These are phyloP conservation scores for Cyclophora punctaria DNA, from an alignment of 2,888 invertebrate genomes.

Conservation along the genomic window DNA sequence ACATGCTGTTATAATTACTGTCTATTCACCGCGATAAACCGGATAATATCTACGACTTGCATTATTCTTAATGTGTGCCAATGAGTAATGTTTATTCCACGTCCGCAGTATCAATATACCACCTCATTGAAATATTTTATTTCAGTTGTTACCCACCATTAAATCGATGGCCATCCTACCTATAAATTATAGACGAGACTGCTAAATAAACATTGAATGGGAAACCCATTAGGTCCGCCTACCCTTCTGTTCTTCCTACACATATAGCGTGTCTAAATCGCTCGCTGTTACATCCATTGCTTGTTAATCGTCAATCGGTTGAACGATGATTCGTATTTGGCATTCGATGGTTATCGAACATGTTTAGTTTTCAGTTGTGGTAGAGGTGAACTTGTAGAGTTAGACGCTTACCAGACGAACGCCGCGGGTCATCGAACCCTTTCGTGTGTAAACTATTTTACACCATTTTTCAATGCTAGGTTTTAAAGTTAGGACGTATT, in stretches of 20 bases:
- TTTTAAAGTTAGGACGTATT: too few relatives aligned
- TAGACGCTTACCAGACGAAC: constrained; percentile 52
- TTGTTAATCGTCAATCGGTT: constrained; percentile 18
- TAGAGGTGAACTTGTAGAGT: constrained; percentile 39
- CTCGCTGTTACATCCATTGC: constrained; percentile 30
- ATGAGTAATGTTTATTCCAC: too few relatives aligned
- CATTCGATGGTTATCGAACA: constrained; percentile 36
- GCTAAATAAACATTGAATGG: constrained; percentile 41
- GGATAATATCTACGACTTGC: too few relatives aligned
- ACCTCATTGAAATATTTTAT: constrained; percentile 6
- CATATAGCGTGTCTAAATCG: constrained; percentile 16
- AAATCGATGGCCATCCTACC: constrained; percentile 12
- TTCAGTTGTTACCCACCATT: constrained; percentile 6
- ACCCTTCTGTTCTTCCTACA: constrained; percentile 17
- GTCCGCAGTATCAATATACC: not conserved
- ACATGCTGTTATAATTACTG: too few relatives aligned
- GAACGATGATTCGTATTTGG: constrained; percentile 17
- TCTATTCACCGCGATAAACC: too few relatives aligned
- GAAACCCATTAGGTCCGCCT: constrained; percentile 28
- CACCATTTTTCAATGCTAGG: too few relatives aligned
- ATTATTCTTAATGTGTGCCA: too few relatives aligned
- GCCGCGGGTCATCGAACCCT: constrained; percentile 42
- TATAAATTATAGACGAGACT: constrained; percentile 23
- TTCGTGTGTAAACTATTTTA: constrained; percentile 6
- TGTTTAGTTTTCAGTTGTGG: constrained; percentile 19